Evolutionary conservation across 2,888 invertebrate species (phyloP).

Genomic region (Stenolophus ochropezus): DNA sequence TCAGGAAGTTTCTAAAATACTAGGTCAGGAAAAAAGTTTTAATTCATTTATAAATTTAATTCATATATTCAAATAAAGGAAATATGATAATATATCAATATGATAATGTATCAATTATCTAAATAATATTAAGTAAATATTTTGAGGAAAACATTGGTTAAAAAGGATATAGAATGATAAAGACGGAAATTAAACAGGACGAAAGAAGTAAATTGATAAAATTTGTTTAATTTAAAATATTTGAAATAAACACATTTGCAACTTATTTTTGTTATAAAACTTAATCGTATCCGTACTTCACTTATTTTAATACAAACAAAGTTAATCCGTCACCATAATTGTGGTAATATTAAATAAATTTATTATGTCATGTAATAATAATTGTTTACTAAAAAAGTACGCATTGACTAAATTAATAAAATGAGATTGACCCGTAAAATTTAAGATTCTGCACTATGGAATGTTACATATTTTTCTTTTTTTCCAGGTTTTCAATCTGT

Average conservation of each 20-base stretch:
- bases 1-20: no score
- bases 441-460: not conserved
- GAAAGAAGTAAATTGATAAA: not conserved
- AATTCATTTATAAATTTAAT: slow-evolving; percentile 27
- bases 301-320: no score
- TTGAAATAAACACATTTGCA: no score
- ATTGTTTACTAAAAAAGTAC: no score
- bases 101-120: not conserved
- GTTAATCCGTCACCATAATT: no score
- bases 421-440: not conserved
- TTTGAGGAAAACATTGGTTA: not conserved
- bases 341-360: no score
- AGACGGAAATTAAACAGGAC: not conserved
- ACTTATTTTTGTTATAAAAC: no score
- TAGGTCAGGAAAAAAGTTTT: no score
- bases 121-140: not conserved
- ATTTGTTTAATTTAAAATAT: no score
- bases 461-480: slow-evolving; percentile 1
- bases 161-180: not conserved
- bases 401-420: not conserved
- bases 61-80: slow-evolving; percentile 29
- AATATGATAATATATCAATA: no score
- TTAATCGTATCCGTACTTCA: no score
- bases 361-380: no score
- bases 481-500: slow-evolving; percentile 89